Conservation (phyloP, 2,888 invertebrate genomes). For the Cerastis leucographa region DNA sequence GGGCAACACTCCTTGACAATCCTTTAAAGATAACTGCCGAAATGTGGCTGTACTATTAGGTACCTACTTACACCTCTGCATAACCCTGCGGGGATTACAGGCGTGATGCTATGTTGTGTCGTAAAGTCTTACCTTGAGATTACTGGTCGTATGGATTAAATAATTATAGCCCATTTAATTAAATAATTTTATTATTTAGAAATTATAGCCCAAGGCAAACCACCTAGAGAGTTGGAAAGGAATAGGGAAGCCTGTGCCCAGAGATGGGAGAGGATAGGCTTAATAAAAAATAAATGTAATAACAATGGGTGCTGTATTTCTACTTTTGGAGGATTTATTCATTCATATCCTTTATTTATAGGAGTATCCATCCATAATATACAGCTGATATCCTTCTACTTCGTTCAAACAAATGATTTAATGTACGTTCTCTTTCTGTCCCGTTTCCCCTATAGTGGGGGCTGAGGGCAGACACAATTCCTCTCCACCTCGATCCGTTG, state of each 20-base stretch:
- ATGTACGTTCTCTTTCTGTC: conserved; percentile 51
- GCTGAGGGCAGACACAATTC: conserved; percentile 57
- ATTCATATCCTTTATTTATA: not conserved
- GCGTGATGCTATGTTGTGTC: not conserved
- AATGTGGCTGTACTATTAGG: not conserved
- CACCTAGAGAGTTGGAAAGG: too few relatives aligned
- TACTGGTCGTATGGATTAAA: not conserved
- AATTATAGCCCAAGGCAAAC: too few relatives aligned
- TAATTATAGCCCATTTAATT: not conserved
- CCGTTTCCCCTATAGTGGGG: conserved; percentile 61
- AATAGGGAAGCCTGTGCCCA: too few relatives aligned
- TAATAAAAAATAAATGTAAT: too few relatives aligned
- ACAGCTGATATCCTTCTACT: not conserved
- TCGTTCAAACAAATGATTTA: conserved; percentile 3
- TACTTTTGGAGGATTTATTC: not conserved
- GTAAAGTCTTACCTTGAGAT: too few relatives aligned
- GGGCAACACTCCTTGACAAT: not conserved
- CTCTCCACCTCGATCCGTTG: conserved; percentile 52
- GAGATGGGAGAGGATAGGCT: too few relatives aligned
- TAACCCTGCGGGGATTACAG: not conserved
- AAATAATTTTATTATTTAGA: too few relatives aligned
- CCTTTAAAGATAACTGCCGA: not conserved
- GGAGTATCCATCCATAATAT: not conserved
- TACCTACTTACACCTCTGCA: not conserved
- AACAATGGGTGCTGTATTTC: not conserved